Evolutionary conservation across 2,888 invertebrate genomes (phyloP).

Genomic region (Plebejus melissa): DNA sequence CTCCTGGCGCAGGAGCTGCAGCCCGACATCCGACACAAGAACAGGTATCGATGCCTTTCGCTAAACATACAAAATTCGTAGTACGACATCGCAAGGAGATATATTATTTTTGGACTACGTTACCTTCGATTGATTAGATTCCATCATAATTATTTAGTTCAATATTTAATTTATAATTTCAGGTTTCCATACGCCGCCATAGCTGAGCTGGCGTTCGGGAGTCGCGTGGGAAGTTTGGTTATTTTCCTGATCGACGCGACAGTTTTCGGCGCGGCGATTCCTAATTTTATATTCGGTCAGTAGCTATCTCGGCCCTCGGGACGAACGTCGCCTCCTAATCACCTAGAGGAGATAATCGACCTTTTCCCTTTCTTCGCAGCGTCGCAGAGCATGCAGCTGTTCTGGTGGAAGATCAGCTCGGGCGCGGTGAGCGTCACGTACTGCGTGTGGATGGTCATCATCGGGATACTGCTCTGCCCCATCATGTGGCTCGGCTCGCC

Average conservation of each 20-base stretch:
- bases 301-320: neutral
- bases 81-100: neutral
- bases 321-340: no score
- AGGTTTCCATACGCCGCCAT: conserved; percentile 92
- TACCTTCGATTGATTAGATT: no score
- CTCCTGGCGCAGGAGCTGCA: conserved; percentile 85
- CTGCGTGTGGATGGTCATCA: conserved; percentile 89
- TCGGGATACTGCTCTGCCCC: conserved; percentile 87
- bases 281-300: conserved; percentile 88
- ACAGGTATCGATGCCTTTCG: conserved; percentile 49
- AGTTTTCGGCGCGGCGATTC: conserved; percentile 87
- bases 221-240: conserved; percentile 78
- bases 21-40: conserved; percentile 81
- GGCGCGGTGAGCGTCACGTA: conserved; percentile 84
- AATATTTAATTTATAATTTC: conserved; percentile 23
- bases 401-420: conserved; percentile 84
- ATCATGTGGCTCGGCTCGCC: conserved; percentile 94
- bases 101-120: no score
- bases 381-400: conserved; percentile 87
- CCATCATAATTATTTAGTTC: no score
- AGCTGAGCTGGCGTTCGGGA: conserved; percentile 88
- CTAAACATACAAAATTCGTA: neutral
- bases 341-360: neutral
- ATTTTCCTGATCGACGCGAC: conserved; percentile 86
- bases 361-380: conserved; percentile 65